Base-by-base conservation (phyloP, 1,140 invertebrate species). In the Fopius arisanus region DNA sequence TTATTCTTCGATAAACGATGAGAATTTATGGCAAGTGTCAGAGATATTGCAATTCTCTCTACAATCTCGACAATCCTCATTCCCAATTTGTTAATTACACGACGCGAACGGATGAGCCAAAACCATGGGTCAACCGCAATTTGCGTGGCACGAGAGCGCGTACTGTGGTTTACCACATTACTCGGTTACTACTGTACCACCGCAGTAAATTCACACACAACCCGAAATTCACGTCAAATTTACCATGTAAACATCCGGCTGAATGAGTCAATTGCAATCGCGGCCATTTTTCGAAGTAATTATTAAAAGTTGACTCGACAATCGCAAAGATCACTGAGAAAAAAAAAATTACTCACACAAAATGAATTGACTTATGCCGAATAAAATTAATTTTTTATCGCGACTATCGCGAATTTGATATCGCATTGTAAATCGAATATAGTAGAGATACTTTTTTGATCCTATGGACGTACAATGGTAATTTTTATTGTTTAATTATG, bases 61-160 rank as follows among this genome's bases (percentile, higher is more conserved):
- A 59, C 2, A 9, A 26, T 4, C 5, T 23, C 7, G 19, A 59
- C 33, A 59, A 59, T 59, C 54, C 23, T 59, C 14, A 59, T 59
- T 59, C 54, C 21, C 54, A 59, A 59, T 59, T 59, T 59, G 54
- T 59, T 59, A 28, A 59, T 59, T 59, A 59, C 21, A 28, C 23
- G 1, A 26, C 23, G 23, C 21, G 54, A 26, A 59, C 54, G 54
- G 54, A 59, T 59, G 23, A 59, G 54, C 54, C 54, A 28, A 59
- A 59, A 59, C 54, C 54, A 59, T 59, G 54, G 54, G 54, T 59
- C 54, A 59, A 59, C 54, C 54, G 23, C 54, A 59, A 59, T 59
- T 59, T 59, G 54, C 54, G 54, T 23, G 54, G 54, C 54, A 59
- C 23, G 54, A 59, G 19, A 26, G 54, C 21, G 23, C 54, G 54